Base-by-base conservation (phyloP, 2,797 vertebrate species). In the Enteromius argenteus region DNA sequence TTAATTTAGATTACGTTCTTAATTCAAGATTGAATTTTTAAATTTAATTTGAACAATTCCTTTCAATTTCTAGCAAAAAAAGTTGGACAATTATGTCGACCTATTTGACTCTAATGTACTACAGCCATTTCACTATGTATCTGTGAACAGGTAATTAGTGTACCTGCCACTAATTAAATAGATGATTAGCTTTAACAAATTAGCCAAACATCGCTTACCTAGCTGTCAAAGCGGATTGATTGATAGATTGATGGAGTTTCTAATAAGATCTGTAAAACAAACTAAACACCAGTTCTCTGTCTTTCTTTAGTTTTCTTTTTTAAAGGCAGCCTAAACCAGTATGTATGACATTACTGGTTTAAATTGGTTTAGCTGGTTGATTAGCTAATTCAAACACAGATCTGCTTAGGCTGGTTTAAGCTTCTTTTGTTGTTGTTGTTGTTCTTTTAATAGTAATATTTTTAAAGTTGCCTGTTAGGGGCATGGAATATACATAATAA, bases 121-220 rank as follows among this genome's bases (percentile, higher is more conserved):
- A 10, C 27, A 68, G 58, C 42, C 35, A 1, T 39, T 35, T 66
- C 44, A 15, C 6, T n/a, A 17, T 19, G 11, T 44, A 60, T 77
- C 19, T 81, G 79, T 76, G 46, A 51, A 21, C 17, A 39, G n/a
- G 53, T 81, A 86, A 78, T 86, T 72, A 64, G 30, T 72, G 51
- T 82, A 21, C 37, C 39, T 21, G 51, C 35, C 73, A 64, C 32
- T 56, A 76, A 86, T 86, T 78, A 86, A 82, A 64, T 42, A 35
- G 67, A 72, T 83, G 75, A 82, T 83, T 83, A 51, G 56, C 76
- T 82, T 86, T 21, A 83, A 67, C 56, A 77, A 78, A 53, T 83
- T 86, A 78, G 49, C 37, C 74, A 83, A 85, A 86, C 75, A 73
- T 35, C 30, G 51, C 69, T 86, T 73, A 56, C 73, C 60, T 69